Evolutionary conservation across 2,888 invertebrate species (phyloP), one percentile per base, ranked within the genome.

Genomic region (Bembecia ichneumoniformis): DNA sequence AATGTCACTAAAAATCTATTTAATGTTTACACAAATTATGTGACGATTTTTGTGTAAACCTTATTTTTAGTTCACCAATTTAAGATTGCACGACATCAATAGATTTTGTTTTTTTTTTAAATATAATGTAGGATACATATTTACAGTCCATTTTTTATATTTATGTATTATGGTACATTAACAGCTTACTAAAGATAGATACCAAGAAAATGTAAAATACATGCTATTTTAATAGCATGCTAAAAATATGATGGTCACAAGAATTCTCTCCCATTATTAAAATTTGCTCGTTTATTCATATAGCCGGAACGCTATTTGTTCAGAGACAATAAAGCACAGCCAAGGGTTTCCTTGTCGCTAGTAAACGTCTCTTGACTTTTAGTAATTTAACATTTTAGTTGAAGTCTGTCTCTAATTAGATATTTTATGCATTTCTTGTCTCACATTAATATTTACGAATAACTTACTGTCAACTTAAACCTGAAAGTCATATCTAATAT

Each of bases 301-400:
- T 40, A 13, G 13, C 40, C 14, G 40, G 40, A 13, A 40, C 40
- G 14, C 14, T 40, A 40, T 40, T 40, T 40, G 40, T 40, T 40
- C 11, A 14, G 40, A 14, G 40, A 40, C 40, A 40, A 40, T 40
- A 40, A 40, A 40, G 55, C 56, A 53, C 55, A 49, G 52, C 52
- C 50, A 53, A 53, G 55, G 48, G 53, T 55, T 54, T 52, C 50
- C 56, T 59, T 55, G 57, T 57, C 58, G 40, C 40, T 40, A 40
- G 55, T 57, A 56, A 55, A 59, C 63, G 61, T 62, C 65, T 62
- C 59, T 59, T 59, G 59, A 14, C 40, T 13, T 40, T n/a, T 40
- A 11, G 40, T 40, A 40, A 40, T 40, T 40, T 40, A 70, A 40
- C 40, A 40, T 40, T 78, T 73, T 40, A 40, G 13, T 36, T 36